Base-by-base conservation (phyloP, 2,888 invertebrate species). In the Coelogynopora nodosa region DNA sequence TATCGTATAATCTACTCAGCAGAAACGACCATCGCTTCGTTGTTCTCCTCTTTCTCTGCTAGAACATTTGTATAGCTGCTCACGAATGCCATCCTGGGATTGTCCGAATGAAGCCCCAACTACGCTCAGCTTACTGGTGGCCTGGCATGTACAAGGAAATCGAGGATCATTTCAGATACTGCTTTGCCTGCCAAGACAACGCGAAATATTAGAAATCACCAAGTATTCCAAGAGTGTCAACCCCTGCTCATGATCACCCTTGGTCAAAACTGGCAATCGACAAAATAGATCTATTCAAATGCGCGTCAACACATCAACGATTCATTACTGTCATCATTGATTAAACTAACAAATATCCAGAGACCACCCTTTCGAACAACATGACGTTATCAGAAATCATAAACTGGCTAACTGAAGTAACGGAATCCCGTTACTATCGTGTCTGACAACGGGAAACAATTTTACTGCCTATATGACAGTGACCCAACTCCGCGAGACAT, bases 231-330 rank as follows among this genome's bases (percentile, higher is more conserved):
- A 2, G 2, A 30, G 28, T 2, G n/a, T 27, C 2, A 29, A 13
- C 26, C 5, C 18, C 29, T 5, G 29, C 28, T n/a, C 85, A 83
- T n/a, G 31, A 30, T n/a, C 18, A 26, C 5, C 84, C 84, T 1
- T 84, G 85, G 85, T 85, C 85, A 2, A 85, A 85, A 29, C 23
- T 85, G n/a, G 85, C 81, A 0, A 85, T 85, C 0, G 85, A 85
- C 29, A 85, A 84, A n/a, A 74, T 23, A 26, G 67, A 82, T 5
- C 49, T 18, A 18, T 49, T 49, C 18, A 18, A 5, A 10, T 49
- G 49, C 18, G 49, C 49, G 5, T 18, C 49, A 49, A 5, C 5
- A 10, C 49, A 49, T 18, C 49, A 49, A 10, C 49, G 49, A 49
- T 49, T 49, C 18, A 18, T 18, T 18, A 49, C 49, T 10, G 49